Evolutionary conservation across 2,888 invertebrate species (phyloP).

Genomic region (Phanerotoma sp.): DNA sequence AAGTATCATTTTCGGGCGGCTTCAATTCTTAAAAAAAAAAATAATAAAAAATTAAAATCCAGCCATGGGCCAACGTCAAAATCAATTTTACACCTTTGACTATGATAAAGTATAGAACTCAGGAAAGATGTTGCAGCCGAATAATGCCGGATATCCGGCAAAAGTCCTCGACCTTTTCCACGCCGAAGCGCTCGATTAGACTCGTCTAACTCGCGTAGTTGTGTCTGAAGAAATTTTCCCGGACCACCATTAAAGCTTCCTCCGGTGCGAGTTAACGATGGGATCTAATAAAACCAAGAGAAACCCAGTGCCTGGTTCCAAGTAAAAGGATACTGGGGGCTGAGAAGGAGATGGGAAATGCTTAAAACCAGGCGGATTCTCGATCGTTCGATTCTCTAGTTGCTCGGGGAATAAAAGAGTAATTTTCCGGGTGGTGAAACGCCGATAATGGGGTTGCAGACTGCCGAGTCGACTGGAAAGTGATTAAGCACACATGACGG

Average conservation of each 20-base stretch:
- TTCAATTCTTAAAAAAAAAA: no score
- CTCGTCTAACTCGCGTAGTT: conserved; percentile 1
- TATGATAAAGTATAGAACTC: no score
- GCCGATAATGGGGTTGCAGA: conserved; percentile 56
- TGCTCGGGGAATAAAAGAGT: conserved; percentile 56
- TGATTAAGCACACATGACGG: conserved; percentile 58
- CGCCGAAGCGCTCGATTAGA: conserved; percentile 9
- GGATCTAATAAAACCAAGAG: conserved; percentile 41
- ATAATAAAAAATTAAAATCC: no score
- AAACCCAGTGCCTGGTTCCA: conserved; percentile 10
- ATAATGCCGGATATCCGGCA: background rate
- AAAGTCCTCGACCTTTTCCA: background rate
- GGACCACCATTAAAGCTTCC: conserved; percentile 11
- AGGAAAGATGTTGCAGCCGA: no score
- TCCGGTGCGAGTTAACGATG: conserved; percentile 33
- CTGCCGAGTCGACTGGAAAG: conserved; percentile 57
- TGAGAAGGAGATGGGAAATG: conserved; percentile 15
- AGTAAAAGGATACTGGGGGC: conserved; percentile 5
- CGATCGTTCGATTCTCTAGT: conserved; percentile 36
- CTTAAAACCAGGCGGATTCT: conserved; percentile 24
- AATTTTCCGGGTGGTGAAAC: conserved; percentile 57
- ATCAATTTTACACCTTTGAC: no score
- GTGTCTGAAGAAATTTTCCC: background rate
- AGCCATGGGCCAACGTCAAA: no score
- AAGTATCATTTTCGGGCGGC: no score